A percentile compares a stretch with the other conserved stretches of the same genome.
Evolutionary conservation across 2,888 invertebrate genomes (phyloP).

Genomic region (Dorcus parallelipipedus): DNA sequence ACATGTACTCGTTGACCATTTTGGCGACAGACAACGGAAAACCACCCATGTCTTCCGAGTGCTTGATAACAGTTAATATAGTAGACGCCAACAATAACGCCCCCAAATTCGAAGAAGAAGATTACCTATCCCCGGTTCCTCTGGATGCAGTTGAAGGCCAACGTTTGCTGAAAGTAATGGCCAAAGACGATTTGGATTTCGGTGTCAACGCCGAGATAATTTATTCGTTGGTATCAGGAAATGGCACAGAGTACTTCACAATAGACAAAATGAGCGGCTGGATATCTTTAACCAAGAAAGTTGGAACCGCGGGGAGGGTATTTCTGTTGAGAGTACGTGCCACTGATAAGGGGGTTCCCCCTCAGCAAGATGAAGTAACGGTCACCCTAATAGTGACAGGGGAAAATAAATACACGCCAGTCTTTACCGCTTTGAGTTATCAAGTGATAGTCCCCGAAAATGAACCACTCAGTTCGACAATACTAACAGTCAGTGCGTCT

Average conservation of each 20-base stretch:
- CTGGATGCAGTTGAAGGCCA: constrained; percentile 71
- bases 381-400: constrained; percentile 79
- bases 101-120: constrained; percentile 73
- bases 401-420: constrained; percentile 76
- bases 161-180: constrained; percentile 68
- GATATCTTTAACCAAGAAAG: constrained; percentile 66
- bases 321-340: constrained; percentile 72
- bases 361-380: constrained; percentile 72
- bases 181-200: constrained; percentile 75
- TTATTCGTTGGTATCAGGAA: constrained; percentile 71
- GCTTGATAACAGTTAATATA: constrained; percentile 80
- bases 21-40: constrained; percentile 92
- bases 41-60: constrained; percentile 89
- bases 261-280: constrained; percentile 78
- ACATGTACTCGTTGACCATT: constrained; percentile 83
- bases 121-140: constrained; percentile 78
- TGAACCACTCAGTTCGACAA: constrained; percentile 80
- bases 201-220: constrained; percentile 88
- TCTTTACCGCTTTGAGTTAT: constrained; percentile 79
- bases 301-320: constrained; percentile 58
- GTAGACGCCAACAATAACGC: constrained; percentile 91
- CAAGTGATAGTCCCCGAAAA: constrained; percentile 91
- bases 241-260: constrained; percentile 71
- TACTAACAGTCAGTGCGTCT: constrained; percentile 78
- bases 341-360: constrained; percentile 83